These are phyloP conservation scores for Zaprionus ornatus DNA, from an alignment of 1,140 invertebrate genomes.

Conservation along the genomic window DNA sequence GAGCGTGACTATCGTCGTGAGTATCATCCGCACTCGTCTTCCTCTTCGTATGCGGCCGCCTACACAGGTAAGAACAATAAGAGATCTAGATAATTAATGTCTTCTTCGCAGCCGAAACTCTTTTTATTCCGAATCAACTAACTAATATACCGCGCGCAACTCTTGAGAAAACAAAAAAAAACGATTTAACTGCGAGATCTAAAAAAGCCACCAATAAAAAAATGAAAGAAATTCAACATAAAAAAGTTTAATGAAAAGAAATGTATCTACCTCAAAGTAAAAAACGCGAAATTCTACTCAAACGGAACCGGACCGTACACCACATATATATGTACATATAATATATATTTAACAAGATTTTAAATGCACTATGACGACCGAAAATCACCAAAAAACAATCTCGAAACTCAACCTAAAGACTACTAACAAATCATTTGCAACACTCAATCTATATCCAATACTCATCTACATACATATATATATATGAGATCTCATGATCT, in stretches of 20 bases:
- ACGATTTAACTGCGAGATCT: slow-evolving; percentile 45
- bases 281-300: slow-evolving; percentile 61
- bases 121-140: slow-evolving; percentile 39
- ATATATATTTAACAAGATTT: slow-evolving; percentile 75
- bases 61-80: slow-evolving; percentile 73
- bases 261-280: slow-evolving; percentile 32
- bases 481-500: background rate
- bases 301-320: slow-evolving; percentile 42
- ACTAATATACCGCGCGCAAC: slow-evolving; percentile 46
- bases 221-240: slow-evolving; percentile 32
- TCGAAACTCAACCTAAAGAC: slow-evolving; percentile 36
- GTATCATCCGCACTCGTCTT: slow-evolving; percentile 80
- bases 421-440: slow-evolving; percentile 55
- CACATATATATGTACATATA: slow-evolving; percentile 23
- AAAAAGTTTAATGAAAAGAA: slow-evolving; percentile 28
- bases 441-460: slow-evolving; percentile 29
- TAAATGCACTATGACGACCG: slow-evolving; percentile 72
- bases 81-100: slow-evolving; percentile 48
- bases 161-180: slow-evolving; percentile 25
- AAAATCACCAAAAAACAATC: slow-evolving; percentile 34
- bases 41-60: slow-evolving; percentile 74
- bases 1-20: slow-evolving; percentile 81
- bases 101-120: slow-evolving; percentile 64
- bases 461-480: slow-evolving; percentile 29
- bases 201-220: slow-evolving; percentile 32